Base-by-base conservation (phyloP, 2,888 invertebrate species). In the Andrena camellia region DNA sequence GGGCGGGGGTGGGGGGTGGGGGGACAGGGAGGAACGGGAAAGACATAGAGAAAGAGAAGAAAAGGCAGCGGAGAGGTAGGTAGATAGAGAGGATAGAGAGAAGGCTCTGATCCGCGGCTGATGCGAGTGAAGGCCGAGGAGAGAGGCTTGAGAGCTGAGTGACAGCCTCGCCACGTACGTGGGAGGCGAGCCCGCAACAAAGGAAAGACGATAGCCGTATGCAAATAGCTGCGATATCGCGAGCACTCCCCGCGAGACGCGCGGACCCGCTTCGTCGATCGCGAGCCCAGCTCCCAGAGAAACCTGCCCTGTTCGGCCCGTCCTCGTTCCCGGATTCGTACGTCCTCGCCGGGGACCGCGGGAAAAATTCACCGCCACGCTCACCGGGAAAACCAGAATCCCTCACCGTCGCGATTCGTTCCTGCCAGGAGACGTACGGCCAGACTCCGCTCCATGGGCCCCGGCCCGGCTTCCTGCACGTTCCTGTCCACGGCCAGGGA, bases 151-250 rank as follows among this genome's bases (percentile, higher is more conserved):
- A 89, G 88, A 87, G 84, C 89, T 91, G 93, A 93, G 89, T 93
- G 93, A 93, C 93, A 93, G 92, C 91, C 89, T 90, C 90, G 88
- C 90, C 91, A 88, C 90, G 89, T 90, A 92, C 91, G 93, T 93
- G 92, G 93, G 93, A 93, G 93, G 93, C 91, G 88, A 92, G 84
- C 88, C 86, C 85, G 75, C 90, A 91, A 93, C 92, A 92, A 93
- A 91, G 90, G 90, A 85, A 83, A 88, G 90, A 90, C 90, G 90
- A 92, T 92, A 90, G 91, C 90, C 90, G 89, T 91, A 92, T 92
- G 93, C 91, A 92, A 92, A 92, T 92, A 80, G 83, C 88, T 73
- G 82, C 89, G 88, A 90, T 89, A 90, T 90, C 90, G 88, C 85
- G 87, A 85, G 81, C 86, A 75, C 75, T 79, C 86, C 76, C 80